Percentiles rank a stretch among this genome's conserved stretches.
Conservation (phyloP, 92 coral and sea anemone genomes). For the Palythoa heliodiscus region DNA sequence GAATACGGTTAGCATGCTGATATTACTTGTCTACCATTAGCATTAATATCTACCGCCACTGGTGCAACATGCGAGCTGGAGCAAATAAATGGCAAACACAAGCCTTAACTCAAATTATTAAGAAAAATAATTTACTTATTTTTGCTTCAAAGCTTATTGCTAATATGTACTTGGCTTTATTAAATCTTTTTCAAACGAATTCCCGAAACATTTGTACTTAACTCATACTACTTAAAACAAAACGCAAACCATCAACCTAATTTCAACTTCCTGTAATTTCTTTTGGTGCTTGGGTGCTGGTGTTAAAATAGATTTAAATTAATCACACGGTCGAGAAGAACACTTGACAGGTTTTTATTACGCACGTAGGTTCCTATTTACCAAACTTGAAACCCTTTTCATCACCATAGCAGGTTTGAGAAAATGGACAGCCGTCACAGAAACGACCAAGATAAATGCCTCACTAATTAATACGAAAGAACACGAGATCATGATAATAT, state of each 20-base stretch:
- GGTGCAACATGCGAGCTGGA: background rate
- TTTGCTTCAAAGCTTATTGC: background rate
- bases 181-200: background rate
- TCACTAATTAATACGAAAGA: no score
- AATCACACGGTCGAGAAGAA: background rate
- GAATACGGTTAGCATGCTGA: background rate
- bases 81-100: background rate
- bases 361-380: background rate
- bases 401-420: background rate
- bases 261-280: background rate
- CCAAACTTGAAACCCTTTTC: background rate
- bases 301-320: background rate
- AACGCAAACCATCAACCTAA: background rate
- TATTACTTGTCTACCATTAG: background rate
- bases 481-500: no score
- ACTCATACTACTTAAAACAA: background rate
- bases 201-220: background rate
- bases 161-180: background rate
- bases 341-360: background rate
- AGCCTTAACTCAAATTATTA: background rate
- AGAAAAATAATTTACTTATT: background rate
- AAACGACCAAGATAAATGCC: background rate
- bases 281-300: background rate
- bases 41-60: background rate
- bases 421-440: background rate